Evolutionary conservation across 2,797 vertebrate genomes (phyloP).

Genomic region (Alca torda): DNA sequence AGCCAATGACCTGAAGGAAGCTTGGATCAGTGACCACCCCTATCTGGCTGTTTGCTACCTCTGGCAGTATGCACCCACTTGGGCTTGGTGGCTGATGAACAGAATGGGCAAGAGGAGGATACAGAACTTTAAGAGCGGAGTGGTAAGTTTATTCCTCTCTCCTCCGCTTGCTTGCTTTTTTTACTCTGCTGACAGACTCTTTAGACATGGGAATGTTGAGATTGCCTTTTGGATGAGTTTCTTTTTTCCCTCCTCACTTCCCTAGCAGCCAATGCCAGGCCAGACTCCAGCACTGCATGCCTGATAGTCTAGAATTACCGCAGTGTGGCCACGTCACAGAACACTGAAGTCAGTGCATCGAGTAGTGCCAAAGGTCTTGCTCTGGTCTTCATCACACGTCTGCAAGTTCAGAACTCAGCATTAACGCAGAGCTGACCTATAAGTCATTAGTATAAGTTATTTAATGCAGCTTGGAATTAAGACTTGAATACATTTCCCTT

Average conservation of each 20-base stretch:
- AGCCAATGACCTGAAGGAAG: conserved; percentile 88
- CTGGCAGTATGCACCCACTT: conserved; percentile 91
- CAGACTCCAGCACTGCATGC: fast-evolving
- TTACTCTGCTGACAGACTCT: background rate
- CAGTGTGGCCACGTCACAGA: background rate
- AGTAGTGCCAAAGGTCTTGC: background rate
- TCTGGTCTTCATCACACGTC: fast-evolving
- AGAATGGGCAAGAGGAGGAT: conserved; percentile 83
- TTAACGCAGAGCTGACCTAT: background rate
- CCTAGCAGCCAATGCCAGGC: background rate
- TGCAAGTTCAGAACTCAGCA: background rate
- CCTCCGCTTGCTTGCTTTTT: background rate
- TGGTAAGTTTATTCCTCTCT: conserved; percentile 77
- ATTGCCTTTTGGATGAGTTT: background rate
- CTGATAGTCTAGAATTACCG: background rate
- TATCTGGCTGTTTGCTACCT: conserved; percentile 82
- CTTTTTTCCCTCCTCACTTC: background rate
- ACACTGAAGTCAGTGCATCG: fast-evolving
- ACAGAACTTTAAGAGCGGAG: conserved; percentile 88
- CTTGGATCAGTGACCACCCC: conserved; percentile 90
- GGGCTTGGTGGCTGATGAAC: conserved; percentile 82
- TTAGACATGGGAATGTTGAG: background rate
- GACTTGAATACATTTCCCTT: background rate
- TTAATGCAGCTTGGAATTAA: background rate
- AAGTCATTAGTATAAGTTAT: background rate